Base-by-base conservation (phyloP, 1,140 invertebrate species). In the Leptonema lineaticorne region DNA sequence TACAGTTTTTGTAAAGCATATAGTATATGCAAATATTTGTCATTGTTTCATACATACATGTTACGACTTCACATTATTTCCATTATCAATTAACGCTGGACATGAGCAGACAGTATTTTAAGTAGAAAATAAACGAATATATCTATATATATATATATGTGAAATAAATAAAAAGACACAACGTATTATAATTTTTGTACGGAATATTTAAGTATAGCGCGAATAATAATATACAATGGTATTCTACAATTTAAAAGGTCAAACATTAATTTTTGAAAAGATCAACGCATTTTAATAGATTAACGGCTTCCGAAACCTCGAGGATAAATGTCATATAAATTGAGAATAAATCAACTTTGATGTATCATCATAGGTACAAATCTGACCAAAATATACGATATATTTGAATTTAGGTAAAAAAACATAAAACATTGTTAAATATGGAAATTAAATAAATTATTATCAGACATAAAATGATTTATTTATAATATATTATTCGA, bases 61-160 rank as follows among this genome's bases (percentile, higher is more conserved):
- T 58, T 28, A 26, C 9, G 18, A 41, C 37, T 58, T 26, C 28
- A 58, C 56, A 58, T 58, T 58, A 26, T 58, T 26, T 58, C 26
- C 56, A 28, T 58, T 58, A 58, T 58, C 28, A 58, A 58, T 58
- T 58, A 58, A 58, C 56, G 26, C 26, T 26, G 20, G 26, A 16
- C 28, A 9, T 20, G 48, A 24, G 9, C 56, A n/a, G n/a, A n/a
- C n/a, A n/a, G n/a, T n/a, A n/a, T n/a, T n/a, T n/a, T n/a, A n/a
- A n/a, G n/a, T n/a, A n/a, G 37, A 41, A 41, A 41, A 3, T 41
- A 16, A 14, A 4, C 2, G 9, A 41, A 41, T 14, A 41, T 41
- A 41, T n/a, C n/a, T n/a, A n/a, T n/a, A n/a, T n/a, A n/a, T n/a
- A n/a, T n/a, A n/a, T n/a, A n/a, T n/a, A n/a, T n/a, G n/a, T n/a